Evolutionary conservation across 2,797 vertebrate genomes (phyloP).

Genomic region (Hozukius guyotensis): DNA sequence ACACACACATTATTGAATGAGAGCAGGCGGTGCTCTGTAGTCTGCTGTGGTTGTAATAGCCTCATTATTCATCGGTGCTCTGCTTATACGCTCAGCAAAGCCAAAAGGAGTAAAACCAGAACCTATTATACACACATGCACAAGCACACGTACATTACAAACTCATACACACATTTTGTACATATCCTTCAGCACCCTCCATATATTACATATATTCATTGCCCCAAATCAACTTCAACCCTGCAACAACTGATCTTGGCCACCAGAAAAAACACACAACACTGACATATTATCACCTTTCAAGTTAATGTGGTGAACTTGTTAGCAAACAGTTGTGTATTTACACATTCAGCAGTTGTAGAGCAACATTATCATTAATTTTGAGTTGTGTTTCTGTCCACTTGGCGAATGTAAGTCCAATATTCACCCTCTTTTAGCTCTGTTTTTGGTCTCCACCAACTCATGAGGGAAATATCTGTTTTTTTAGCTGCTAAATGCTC

Average conservation of each 20-base stretch:
- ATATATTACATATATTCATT: neutral
- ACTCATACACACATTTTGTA: constrained; percentile 18
- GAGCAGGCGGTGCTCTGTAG: constrained; percentile 55
- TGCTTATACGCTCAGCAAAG: constrained; percentile 63
- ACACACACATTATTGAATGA: constrained; percentile 64
- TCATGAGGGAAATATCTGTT: neutral
- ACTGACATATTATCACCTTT: neutral
- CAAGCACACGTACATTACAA: constrained; percentile 11
- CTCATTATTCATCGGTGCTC: constrained; percentile 76
- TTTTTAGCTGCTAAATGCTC: neutral
- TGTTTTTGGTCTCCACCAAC: neutral
- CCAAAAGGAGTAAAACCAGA: constrained; percentile 58
- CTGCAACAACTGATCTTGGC: neutral
- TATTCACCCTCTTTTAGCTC: neutral
- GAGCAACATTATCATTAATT: neutral
- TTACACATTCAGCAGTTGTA: neutral
- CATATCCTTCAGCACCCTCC: neutral
- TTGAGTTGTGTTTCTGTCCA: neutral
- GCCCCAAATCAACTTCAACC: neutral
- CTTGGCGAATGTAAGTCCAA: neutral
- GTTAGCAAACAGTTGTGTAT: neutral
- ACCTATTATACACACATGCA: constrained; percentile 47
- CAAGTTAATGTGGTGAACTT: neutral
- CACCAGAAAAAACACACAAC: neutral
- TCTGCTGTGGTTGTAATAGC: constrained; percentile 74